phyloP scores from a whole-genome alignment of 2,113 vertebrate species.

The Callospermophilus lateralis region DNA sequence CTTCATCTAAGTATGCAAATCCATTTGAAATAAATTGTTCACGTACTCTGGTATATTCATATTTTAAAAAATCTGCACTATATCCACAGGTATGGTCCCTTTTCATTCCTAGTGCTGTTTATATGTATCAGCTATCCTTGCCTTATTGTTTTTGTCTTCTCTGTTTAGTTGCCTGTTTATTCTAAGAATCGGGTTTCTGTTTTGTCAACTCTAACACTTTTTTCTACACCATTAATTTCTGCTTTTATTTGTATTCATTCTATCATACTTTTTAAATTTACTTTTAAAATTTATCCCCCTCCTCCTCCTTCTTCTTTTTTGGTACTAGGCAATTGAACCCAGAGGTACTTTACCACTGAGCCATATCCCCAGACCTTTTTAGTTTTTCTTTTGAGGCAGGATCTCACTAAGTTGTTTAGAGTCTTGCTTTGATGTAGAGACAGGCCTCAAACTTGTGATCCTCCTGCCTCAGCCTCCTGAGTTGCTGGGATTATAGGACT shows the following conservation, averaged over 20 bases:
- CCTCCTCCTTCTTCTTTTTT: too few relatives aligned
- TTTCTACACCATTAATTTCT: constrained; percentile 24
- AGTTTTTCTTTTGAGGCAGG: too few relatives aligned
- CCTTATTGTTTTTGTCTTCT: background rate
- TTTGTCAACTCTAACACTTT: constrained; percentile 41
- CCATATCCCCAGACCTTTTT: background rate
- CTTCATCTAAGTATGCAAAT: background rate
- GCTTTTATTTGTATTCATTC: constrained; percentile 22
- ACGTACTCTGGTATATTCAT: background rate
- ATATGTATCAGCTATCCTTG: background rate
- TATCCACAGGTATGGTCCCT: background rate
- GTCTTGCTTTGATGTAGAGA: too few relatives aligned
- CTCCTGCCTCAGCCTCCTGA: too few relatives aligned
- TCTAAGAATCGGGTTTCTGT: constrained; percentile 26
- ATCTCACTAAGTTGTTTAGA: too few relatives aligned
- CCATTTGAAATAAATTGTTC: background rate
- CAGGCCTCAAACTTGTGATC: too few relatives aligned
- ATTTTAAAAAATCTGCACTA: background rate
- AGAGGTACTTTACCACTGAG: too few relatives aligned
- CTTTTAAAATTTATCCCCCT: too few relatives aligned
- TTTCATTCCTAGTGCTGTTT: background rate
- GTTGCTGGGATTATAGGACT: too few relatives aligned
- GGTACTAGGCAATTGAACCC: too few relatives aligned
- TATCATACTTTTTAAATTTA: background rate
- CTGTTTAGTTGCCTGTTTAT: background rate